Conservation (phyloP, 2,797 vertebrate species). For the Alauda arvensis region DNA sequence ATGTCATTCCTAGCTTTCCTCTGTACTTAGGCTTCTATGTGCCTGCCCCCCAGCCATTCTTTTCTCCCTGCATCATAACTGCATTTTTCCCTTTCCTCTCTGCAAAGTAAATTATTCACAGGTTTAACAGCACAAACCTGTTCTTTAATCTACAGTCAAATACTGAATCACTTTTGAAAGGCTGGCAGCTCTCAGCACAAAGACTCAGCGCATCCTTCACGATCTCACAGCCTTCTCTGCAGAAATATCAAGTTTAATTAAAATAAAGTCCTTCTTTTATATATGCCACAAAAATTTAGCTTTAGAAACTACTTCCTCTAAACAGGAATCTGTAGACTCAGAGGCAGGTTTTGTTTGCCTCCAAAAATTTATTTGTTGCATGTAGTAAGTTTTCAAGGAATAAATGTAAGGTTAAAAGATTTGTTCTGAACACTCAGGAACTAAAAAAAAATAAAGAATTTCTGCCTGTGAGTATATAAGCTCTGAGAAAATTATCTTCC, state of each 20-base stretch:
- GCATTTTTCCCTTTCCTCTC: not conserved
- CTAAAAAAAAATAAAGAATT: not conserved
- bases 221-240: not conserved
- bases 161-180: not conserved
- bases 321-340: not conserved
- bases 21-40: not conserved
- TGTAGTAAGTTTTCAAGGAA: not conserved
- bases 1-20: not conserved
- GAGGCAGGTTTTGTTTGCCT: not conserved
- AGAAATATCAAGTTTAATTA: not conserved
- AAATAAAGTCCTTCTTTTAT: not conserved
- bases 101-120: conserved; percentile 39
- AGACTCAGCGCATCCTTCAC: not conserved
- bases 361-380: not conserved
- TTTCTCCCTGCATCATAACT: not conserved
- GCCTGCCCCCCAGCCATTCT: not conserved
- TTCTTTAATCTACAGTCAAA: conserved; percentile 20
- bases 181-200: not conserved
- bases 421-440: not conserved
- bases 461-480: not conserved
- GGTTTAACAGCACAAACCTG: conserved; percentile 27
- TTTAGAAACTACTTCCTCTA: not conserved
- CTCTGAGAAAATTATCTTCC: not conserved
- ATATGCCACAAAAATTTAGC: not conserved
- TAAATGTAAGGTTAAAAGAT: not conserved